Evolutionary conservation across 2,888 invertebrate species (phyloP).

Genomic region (Brachynemurus nebulosus): DNA sequence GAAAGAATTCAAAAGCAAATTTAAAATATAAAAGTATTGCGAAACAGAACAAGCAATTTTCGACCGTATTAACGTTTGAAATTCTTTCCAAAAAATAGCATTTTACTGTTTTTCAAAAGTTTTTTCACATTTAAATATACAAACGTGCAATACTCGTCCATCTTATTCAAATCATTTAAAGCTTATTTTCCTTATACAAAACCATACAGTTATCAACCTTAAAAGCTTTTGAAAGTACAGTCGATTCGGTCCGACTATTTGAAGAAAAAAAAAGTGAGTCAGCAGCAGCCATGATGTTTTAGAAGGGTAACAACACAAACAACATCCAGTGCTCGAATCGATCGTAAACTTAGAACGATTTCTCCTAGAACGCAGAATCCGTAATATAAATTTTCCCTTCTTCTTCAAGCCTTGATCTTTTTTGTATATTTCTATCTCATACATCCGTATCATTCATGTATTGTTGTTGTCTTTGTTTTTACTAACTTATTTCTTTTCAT

Average conservation of each 20-base stretch:
- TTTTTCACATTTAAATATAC: background rate
- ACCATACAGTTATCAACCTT: conserved; percentile 1
- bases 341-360: conserved; percentile 8
- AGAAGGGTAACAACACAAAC: too few relatives aligned
- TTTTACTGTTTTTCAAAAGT: background rate
- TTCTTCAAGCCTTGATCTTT: conserved; percentile 2
- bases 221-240: background rate
- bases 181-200: background rate
- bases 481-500: conserved; percentile 1
- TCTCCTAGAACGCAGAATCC: conserved; percentile 6
- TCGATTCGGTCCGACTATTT: too few relatives aligned
- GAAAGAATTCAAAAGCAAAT: too few relatives aligned
- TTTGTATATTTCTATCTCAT: conserved; percentile 2
- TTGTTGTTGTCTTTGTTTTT: conserved; percentile 2
- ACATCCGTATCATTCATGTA: background rate
- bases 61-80: conserved; percentile 4
- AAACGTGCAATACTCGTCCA: background rate
- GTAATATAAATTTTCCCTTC: conserved; percentile 6
- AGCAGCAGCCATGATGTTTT: too few relatives aligned
- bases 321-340: conserved; percentile 4
- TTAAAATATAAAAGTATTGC: conserved; percentile 4
- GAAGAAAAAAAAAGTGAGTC: too few relatives aligned
- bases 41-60: conserved; percentile 7
- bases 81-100: conserved; percentile 2
- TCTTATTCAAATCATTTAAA: background rate